Percentiles rank a stretch among this genome's conserved stretches.
Conservation (phyloP, 2,113 vertebrate genomes). For the Tetrax tetrax region DNA sequence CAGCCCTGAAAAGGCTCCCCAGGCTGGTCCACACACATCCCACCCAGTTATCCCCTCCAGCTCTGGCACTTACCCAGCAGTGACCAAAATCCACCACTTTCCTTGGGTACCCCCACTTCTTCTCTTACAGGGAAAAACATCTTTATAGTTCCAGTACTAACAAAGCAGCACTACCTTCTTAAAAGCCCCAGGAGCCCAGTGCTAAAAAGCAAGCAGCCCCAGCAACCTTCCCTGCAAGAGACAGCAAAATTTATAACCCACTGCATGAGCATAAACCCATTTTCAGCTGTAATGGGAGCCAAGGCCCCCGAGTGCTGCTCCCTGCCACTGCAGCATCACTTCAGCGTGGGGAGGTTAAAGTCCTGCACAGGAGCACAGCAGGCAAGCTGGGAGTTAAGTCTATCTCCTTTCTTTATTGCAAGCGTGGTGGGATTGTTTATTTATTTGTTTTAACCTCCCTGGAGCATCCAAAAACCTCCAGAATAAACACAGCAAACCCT, state of each 20-base stretch:
- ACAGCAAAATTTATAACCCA: background rate
- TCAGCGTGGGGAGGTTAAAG: fast-evolving
- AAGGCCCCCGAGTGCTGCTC: fast-evolving
- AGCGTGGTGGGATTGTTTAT: background rate
- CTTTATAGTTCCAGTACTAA: fast-evolving
- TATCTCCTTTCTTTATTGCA: background rate
- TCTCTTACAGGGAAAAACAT: fast-evolving
- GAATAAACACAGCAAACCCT: background rate
- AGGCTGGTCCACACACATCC: fast-evolving
- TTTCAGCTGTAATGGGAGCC: background rate
- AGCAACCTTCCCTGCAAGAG: fast-evolving
- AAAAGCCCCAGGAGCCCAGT: background rate
- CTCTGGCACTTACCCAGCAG: background rate
- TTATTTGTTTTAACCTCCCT: background rate
- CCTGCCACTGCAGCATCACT: background rate
- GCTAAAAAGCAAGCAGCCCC: background rate
- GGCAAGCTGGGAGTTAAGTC: background rate
- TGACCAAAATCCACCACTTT: background rate
- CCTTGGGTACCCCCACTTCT: fast-evolving
- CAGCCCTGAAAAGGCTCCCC: background rate
- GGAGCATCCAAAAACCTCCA: background rate
- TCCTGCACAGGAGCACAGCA: background rate
- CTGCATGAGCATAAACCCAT: background rate
- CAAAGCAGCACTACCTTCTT: background rate
- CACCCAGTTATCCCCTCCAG: background rate